Conservation (phyloP, 2,888 invertebrate genomes). For the Diachrysia chrysitis region DNA sequence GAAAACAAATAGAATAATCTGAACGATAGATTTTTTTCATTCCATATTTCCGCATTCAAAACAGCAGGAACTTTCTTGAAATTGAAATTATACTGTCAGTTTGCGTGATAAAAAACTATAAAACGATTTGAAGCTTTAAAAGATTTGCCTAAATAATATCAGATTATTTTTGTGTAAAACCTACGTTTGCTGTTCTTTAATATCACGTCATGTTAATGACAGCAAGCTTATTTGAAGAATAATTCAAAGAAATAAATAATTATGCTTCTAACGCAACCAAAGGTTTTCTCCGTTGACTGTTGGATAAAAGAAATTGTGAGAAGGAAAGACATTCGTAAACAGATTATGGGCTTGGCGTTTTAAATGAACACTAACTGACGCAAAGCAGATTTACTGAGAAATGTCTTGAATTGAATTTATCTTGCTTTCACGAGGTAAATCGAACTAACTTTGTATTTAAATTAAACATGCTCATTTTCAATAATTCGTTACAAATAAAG, state of each 20-base stretch:
- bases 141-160: no score
- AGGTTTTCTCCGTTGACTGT: not conserved
- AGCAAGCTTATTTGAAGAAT: no score
- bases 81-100: not conserved
- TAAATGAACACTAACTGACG: constrained; percentile 28
- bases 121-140: no score
- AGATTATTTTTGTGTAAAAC: no score
- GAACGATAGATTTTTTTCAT: constrained; percentile 10
- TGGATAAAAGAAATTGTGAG: constrained; percentile 8
- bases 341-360: constrained; percentile 31
- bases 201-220: no score
- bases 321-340: constrained; percentile 25
- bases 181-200: no score
- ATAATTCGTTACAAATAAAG: not conserved
- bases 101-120: not conserved
- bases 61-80: not conserved
- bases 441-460: constrained; percentile 16
- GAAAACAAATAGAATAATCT: constrained; percentile 47
- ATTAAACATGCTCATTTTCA: not conserved
- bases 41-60: constrained; percentile 6
- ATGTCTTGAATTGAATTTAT: constrained; percentile 30
- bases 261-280: not conserved
- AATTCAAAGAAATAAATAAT: not conserved
- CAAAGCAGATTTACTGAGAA: constrained; percentile 30
- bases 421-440: constrained; percentile 24